A percentile compares a stretch with the other conserved stretches of the same genome.
phyloP scores from a whole-genome alignment of 2,797 vertebrate species.

The Gymnodraco acuticeps region DNA sequence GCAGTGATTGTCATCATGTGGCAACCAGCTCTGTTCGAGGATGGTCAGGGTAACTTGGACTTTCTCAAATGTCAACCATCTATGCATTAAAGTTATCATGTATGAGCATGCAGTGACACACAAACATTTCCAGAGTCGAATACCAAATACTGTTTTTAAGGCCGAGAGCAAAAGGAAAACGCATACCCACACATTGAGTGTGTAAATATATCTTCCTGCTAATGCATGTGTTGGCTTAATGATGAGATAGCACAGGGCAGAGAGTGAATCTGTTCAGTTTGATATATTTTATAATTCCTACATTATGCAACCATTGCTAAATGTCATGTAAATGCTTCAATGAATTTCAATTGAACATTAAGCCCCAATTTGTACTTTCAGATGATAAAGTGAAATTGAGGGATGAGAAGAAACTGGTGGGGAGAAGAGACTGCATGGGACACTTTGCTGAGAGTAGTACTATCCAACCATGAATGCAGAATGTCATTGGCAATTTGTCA shows the following conservation, averaged over 20 bases:
- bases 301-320: constrained; percentile 76
- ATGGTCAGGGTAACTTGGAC: constrained; percentile 19
- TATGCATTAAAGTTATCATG: constrained; percentile 22
- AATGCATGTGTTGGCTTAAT: constrained; percentile 36
- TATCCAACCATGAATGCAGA: constrained; percentile 65
- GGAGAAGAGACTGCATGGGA: constrained; percentile 50
- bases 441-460: constrained; percentile 51
- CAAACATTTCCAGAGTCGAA: constrained; percentile 12
- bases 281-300: constrained; percentile 77
- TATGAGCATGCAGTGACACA: constrained; percentile 20
- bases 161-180: constrained; percentile 11
- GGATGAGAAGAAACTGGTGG: constrained; percentile 52
- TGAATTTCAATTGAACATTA: constrained; percentile 82
- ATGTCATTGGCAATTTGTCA: constrained; percentile 68
- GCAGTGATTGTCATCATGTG: constrained; percentile 4
- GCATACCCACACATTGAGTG: constrained; percentile 4
- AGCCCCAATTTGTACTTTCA: constrained; percentile 77
- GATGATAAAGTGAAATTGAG: constrained; percentile 79
- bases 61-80: constrained; percentile 42
- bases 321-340: constrained; percentile 82
- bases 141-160: not conserved
- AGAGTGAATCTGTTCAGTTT: constrained; percentile 61
- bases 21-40: constrained; percentile 7
- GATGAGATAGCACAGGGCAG: constrained; percentile 58
- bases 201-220: constrained; percentile 28